Conservation (phyloP, 2,113 vertebrate species). For the Ciconia stormi region DNA sequence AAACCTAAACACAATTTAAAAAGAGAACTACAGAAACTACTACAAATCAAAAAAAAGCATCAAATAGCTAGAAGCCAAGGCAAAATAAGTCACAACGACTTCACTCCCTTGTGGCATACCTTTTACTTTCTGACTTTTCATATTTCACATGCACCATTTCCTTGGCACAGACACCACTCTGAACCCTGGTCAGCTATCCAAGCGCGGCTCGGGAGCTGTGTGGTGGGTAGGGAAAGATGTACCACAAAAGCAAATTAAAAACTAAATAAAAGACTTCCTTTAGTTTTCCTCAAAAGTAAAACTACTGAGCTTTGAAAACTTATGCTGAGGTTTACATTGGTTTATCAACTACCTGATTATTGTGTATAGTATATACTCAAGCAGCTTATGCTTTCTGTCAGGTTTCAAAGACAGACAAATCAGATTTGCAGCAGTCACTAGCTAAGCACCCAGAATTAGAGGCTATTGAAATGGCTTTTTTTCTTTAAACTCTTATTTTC, state of each 20-base stretch:
- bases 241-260: not conserved
- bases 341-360: not conserved
- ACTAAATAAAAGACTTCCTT: not conserved
- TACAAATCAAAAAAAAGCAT: not conserved
- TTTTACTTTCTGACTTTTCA: not conserved
- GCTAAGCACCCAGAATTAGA: not conserved
- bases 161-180: not conserved
- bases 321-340: not conserved
- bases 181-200: not conserved
- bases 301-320: not conserved
- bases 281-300: not conserved
- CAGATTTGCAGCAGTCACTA: constrained; percentile 2
- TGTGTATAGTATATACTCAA: not conserved
- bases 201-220: not conserved
- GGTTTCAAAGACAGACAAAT: not conserved
- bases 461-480: not conserved
- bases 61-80: not conserved
- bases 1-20: not conserved
- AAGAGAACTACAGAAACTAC: not conserved
- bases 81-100: not conserved
- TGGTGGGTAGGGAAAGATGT: not conserved
- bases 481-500: not conserved
- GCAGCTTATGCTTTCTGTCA: not conserved
- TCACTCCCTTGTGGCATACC: not conserved
- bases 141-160: not conserved